Evolutionary conservation across 30 jellyfish, hydroid and myxozoan species (phyloP).

Genomic region (Turritopsis dohrnii): DNA sequence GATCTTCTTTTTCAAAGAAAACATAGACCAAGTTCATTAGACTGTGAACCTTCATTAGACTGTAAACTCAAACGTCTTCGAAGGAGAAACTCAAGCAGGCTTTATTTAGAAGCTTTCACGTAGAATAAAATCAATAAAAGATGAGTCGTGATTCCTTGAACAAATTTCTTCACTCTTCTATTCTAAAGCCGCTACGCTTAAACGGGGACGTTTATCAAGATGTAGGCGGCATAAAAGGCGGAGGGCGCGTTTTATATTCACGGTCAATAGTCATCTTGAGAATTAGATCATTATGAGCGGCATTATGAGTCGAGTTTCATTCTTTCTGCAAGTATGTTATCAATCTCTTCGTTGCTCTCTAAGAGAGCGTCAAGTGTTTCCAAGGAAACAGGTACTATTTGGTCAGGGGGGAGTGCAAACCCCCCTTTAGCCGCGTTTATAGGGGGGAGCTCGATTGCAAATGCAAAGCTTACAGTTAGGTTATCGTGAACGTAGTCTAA

Average conservation of each 20-base stretch:
- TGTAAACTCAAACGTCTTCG: no score
- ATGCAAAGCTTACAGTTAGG: neutral
- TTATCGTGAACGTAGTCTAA: constrained; percentile 4
- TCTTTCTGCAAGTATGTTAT: neutral
- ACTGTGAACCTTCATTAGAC: no score
- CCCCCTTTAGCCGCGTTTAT: neutral
- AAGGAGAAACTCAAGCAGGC: neutral
- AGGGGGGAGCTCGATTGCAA: neutral
- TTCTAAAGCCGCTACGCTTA: neutral
- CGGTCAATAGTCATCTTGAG: no score
- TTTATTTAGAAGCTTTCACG: neutral
- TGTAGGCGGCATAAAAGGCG: no score
- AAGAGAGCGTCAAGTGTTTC: neutral
- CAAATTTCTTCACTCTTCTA: neutral
- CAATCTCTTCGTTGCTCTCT: constrained; percentile 2
- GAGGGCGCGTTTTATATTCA: no score
- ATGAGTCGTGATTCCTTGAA: neutral
- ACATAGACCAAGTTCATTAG: no score
- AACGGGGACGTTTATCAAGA: no score
- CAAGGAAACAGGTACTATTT: neutral
- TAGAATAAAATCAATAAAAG: neutral
- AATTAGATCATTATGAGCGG: no score
- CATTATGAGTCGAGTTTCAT: neutral
- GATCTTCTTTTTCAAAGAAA: no score
- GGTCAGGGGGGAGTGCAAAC: neutral